Conservation (phyloP, 2,888 invertebrate species). For the Yponomeuta cagnagella region DNA sequence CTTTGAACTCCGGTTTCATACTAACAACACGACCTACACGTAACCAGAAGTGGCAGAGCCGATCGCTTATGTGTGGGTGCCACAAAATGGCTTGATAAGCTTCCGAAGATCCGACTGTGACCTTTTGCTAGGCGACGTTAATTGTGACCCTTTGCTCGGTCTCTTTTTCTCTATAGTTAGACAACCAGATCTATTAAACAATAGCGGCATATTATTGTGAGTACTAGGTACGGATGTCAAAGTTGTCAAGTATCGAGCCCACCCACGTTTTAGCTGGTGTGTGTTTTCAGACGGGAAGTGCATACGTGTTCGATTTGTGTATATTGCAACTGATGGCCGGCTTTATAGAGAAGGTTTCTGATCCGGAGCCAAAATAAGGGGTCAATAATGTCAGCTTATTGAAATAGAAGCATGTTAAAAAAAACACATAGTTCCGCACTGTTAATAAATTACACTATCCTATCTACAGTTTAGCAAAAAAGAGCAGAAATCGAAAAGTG, state of each 20-base stretch:
- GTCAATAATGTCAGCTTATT: too few species aligned
- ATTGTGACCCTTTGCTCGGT: background rate
- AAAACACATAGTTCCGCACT: too few species aligned
- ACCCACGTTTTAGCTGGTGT: constrained; percentile 37
- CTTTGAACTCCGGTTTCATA: background rate
- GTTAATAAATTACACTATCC: too few species aligned
- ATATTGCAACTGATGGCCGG: background rate
- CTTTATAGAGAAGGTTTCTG: background rate
- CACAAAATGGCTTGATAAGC: constrained; percentile 68
- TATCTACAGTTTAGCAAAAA: too few species aligned
- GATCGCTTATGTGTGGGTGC: constrained; percentile 52
- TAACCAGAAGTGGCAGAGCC: constrained; percentile 47
- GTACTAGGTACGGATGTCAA: background rate
- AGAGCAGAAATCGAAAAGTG: too few species aligned
- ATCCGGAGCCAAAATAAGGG: background rate
- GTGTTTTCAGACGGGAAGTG: background rate
- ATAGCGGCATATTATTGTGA: background rate
- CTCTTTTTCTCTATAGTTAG: background rate
- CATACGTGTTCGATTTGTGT: background rate
- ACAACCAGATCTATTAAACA: background rate
- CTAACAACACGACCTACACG: background rate
- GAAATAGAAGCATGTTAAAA: too few species aligned
- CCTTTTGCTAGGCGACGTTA: constrained; percentile 54
- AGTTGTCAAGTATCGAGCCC: constrained; percentile 31
- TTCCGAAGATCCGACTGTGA: constrained; percentile 64